Conservation (phyloP, 2,888 invertebrate species). For the Diachrysia chrysitis region DNA sequence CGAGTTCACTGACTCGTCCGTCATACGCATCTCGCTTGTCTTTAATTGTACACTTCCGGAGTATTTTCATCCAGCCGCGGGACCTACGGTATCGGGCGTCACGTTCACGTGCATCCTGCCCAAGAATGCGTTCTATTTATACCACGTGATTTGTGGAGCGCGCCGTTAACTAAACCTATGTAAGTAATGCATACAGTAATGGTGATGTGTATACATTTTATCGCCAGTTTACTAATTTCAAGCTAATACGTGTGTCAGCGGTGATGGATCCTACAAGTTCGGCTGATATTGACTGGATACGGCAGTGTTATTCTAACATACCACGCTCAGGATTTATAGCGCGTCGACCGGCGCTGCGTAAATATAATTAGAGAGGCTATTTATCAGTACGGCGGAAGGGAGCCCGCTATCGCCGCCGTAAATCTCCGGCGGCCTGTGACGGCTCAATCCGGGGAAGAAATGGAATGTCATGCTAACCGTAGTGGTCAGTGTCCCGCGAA, state of each 20-base stretch:
- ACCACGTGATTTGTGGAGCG: constrained; percentile 51
- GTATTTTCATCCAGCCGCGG: constrained; percentile 78
- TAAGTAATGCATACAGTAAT: constrained; percentile 60
- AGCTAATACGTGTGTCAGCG: constrained; percentile 74
- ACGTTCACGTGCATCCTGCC: constrained; percentile 76
- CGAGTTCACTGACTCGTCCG: constrained; percentile 80
- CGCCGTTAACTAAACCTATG: constrained; percentile 43
- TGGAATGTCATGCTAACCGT: constrained; percentile 74
- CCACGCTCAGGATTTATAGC: constrained; percentile 81
- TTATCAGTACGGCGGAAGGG: constrained; percentile 87
- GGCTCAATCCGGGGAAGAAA: constrained; percentile 84
- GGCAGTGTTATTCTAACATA: constrained; percentile 81
- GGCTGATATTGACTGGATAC: constrained; percentile 74
- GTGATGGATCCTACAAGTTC: constrained; percentile 74
- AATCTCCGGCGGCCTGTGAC: constrained; percentile 82
- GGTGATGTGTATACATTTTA: constrained; percentile 70
- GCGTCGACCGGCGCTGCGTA: constrained; percentile 85
- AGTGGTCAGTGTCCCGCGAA: constrained; percentile 63
- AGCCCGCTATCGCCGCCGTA: constrained; percentile 83
- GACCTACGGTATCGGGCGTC: constrained; percentile 75
- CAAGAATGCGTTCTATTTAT: constrained; percentile 64
- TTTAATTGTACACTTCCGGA: constrained; percentile 82
- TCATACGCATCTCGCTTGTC: constrained; percentile 69
- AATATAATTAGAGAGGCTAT: constrained; percentile 89
- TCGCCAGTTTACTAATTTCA: constrained; percentile 73